A percentile compares a stretch with the other conserved stretches of the same genome.
Evolutionary conservation across 2,797 vertebrate species (phyloP).

Genomic region (Oreochromis mossambicus): DNA sequence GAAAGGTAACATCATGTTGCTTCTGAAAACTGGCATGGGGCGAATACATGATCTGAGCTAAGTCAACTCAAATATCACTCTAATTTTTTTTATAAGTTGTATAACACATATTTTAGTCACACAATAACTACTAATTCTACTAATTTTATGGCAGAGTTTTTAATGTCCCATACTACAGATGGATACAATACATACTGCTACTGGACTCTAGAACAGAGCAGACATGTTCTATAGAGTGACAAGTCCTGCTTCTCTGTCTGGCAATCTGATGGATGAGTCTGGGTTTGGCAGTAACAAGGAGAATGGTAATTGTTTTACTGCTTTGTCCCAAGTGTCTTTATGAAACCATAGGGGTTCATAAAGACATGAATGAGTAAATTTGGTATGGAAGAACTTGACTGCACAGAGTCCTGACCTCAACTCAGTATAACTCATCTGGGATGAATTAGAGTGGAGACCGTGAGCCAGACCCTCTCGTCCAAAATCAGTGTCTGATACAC

Average conservation of each 20-base stretch:
- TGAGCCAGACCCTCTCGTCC: not conserved
- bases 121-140: not conserved
- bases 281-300: not conserved
- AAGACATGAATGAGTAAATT: not conserved
- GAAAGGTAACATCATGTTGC: not conserved
- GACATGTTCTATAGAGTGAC: not conserved
- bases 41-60: not conserved
- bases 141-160: not conserved
- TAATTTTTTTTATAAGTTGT: not conserved
- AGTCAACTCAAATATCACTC: not conserved
- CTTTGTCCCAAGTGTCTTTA: not conserved
- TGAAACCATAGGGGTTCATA: not conserved
- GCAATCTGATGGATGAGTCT: not conserved
- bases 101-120: not conserved
- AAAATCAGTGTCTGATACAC: not conserved
- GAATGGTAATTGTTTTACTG: not conserved
- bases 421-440: not conserved
- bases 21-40: not conserved
- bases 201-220: not conserved
- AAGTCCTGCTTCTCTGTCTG: not conserved
- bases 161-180: not conserved
- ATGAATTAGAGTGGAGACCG: not conserved
- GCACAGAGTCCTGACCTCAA: not conserved
- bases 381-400: not conserved
- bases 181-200: not conserved